Conservation (phyloP, 2,113 vertebrate species). For the Myotis davidii region DNA sequence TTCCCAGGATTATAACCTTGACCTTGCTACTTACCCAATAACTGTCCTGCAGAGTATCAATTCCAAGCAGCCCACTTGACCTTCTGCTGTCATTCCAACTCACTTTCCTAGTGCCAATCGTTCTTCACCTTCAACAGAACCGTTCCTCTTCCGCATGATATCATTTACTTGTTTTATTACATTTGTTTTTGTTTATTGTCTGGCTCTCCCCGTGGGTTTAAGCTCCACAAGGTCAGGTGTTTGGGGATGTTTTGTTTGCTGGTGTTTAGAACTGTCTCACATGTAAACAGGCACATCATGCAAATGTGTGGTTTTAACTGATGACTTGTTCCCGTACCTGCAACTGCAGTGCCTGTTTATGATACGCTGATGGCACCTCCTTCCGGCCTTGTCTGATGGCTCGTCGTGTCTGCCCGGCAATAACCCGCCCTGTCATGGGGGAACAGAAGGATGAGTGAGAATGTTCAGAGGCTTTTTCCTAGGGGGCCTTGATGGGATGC, state of each 20-base stretch:
- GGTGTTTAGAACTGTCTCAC: not conserved
- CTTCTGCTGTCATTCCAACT: not conserved
- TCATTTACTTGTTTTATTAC: not conserved
- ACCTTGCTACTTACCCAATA: not conserved
- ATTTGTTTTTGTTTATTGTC: not conserved
- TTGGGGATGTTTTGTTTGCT: not conserved
- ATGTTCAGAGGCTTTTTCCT: not conserved
- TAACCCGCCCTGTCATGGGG: fast-evolving
- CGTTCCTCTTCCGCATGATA: not conserved
- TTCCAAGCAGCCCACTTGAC: not conserved
- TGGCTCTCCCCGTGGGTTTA: not conserved
- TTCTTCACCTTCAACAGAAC: not conserved
- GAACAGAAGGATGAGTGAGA: not conserved
- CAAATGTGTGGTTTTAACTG: not conserved
- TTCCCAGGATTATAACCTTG: no score
- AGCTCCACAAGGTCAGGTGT: not conserved
- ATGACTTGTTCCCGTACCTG: not conserved
- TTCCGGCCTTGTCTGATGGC: not conserved
- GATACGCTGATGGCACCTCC: not conserved
- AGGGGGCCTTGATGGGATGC: not conserved
- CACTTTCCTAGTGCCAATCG: not conserved
- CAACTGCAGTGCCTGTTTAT: not conserved
- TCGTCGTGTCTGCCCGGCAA: not conserved
- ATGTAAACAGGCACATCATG: not conserved
- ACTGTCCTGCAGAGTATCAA: not conserved